These are phyloP conservation scores for Orthosia gothica DNA, from an alignment of 2,888 invertebrate species.

Conservation along the genomic window DNA sequence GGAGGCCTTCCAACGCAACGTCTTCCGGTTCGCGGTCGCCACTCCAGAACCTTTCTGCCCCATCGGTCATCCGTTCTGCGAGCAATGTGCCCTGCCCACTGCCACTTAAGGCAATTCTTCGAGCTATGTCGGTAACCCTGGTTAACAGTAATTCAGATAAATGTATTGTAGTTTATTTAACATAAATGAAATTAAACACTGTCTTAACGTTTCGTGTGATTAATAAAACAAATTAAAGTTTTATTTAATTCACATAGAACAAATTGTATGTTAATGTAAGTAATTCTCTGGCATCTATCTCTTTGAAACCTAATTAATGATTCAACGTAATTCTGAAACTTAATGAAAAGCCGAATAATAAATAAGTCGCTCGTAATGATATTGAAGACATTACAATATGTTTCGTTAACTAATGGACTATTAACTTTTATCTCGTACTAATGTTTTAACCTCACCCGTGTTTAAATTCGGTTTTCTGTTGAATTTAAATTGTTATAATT, in stretches of 20 bases:
- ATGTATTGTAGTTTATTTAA: neutral
- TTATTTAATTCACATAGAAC: constrained; percentile 9
- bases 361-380: constrained; percentile 38
- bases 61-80: too few species aligned
- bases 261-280: too few species aligned
- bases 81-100: too few species aligned
- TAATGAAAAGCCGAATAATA: constrained; percentile 49
- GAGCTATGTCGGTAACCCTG: too few species aligned
- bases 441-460: constrained; percentile 4
- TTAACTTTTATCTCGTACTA: constrained; percentile 21
- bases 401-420: constrained; percentile 43
- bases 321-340: constrained; percentile 26
- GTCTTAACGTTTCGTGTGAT: too few species aligned
- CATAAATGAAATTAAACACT: neutral
- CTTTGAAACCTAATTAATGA: constrained; percentile 30
- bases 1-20: too few species aligned
- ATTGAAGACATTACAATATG: constrained; percentile 46
- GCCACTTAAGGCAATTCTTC: too few species aligned
- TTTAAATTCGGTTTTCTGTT: neutral
- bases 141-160: too few species aligned
- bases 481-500: constrained; percentile 34
- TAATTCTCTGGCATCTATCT: constrained; percentile 38
- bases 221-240: constrained; percentile 8
- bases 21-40: too few species aligned
- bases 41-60: too few species aligned